Evolutionary conservation across 2,797 vertebrate species (phyloP).

Genomic region (Amphiprion clarkii): DNA sequence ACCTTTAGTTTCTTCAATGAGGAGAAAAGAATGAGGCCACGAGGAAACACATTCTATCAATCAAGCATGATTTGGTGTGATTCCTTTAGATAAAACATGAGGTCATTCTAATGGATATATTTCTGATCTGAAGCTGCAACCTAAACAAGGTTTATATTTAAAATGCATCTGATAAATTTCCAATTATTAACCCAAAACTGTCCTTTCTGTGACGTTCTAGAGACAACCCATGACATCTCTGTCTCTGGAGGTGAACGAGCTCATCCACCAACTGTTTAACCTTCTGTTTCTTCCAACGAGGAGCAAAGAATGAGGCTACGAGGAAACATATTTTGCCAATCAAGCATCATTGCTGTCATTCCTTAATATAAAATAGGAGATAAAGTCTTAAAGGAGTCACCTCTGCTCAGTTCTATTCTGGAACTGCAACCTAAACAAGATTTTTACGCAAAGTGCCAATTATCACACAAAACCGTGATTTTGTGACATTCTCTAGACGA

Average conservation of each 20-base stretch:
- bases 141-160: too few relatives aligned
- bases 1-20: not conserved
- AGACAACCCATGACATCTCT: conserved; percentile 27
- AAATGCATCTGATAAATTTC: too few relatives aligned
- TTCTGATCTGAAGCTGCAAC: too few relatives aligned
- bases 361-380: too few relatives aligned
- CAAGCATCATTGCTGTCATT: not conserved
- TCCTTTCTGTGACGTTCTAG: not conserved
- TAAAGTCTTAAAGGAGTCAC: too few relatives aligned
- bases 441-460: too few relatives aligned
- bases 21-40: not conserved
- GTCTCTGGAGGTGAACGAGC: conserved; percentile 7
- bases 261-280: conserved; percentile 44
- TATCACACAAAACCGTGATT: too few relatives aligned
- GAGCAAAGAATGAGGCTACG: not conserved
- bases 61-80: not conserved
- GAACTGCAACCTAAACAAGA: too few relatives aligned
- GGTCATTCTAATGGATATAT: too few relatives aligned
- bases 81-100: too few relatives aligned
- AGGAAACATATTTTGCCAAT: not conserved
- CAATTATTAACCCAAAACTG: not conserved
- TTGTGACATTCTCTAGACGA: too few relatives aligned
- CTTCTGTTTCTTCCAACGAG: conserved; percentile 13
- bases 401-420: too few relatives aligned
- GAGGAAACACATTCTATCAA: not conserved